phyloP scores from a whole-genome alignment of 1,140 invertebrate genomes.

The Colletes gigas region DNA sequence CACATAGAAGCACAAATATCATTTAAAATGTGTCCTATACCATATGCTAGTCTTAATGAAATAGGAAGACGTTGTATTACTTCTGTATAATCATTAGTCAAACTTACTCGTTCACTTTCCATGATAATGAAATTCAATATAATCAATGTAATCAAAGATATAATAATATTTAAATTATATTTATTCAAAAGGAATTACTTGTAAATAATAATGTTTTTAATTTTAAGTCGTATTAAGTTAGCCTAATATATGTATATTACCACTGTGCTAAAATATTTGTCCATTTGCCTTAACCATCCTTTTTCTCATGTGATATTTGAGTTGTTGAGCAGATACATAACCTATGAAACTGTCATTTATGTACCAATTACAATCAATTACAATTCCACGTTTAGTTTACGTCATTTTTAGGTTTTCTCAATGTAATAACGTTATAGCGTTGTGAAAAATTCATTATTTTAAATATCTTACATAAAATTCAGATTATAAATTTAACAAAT shows the following conservation, averaged over 20 bases:
- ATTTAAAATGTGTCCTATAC: conserved; percentile 91
- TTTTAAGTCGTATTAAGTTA: neutral
- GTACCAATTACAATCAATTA: neutral
- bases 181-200: neutral
- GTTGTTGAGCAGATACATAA: neutral
- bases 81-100: conserved; percentile 53
- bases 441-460: too few relatives aligned
- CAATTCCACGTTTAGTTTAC: neutral
- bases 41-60: conserved; percentile 71
- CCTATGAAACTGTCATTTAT: neutral
- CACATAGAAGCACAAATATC: conserved; percentile 98
- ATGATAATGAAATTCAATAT: conserved; percentile 25
- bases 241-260: neutral
- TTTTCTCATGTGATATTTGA: neutral
- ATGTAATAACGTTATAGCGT: neutral
- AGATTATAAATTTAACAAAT: too few relatives aligned
- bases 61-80: conserved; percentile 53
- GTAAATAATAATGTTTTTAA: too few relatives aligned
- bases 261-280: neutral
- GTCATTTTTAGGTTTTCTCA: neutral
- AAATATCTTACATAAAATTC: too few relatives aligned
- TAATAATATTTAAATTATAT: neutral
- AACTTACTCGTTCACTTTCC: conserved; percentile 36
- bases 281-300: neutral
- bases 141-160: neutral